Conservation (phyloP, 2,888 invertebrate species). For the Omphaloscelis lunosa region DNA sequence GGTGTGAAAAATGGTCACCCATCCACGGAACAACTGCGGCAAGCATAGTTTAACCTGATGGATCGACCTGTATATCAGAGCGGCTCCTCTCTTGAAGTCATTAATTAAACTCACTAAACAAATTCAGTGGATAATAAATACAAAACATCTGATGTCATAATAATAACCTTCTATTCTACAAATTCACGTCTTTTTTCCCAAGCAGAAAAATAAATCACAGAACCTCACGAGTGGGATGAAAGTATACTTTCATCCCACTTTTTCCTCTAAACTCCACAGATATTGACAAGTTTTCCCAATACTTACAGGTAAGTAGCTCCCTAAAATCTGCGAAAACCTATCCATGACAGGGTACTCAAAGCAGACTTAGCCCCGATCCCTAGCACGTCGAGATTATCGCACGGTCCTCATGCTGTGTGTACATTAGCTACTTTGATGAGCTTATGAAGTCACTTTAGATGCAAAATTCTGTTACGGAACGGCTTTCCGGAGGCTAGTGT, state of each 20-base stretch:
- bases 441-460: slow-evolving; percentile 71
- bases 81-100: too few relatives aligned
- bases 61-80: too few relatives aligned
- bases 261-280: background rate
- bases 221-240: too few relatives aligned
- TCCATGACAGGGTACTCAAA: slow-evolving; percentile 11
- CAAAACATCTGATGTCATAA: background rate
- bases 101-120: background rate
- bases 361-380: slow-evolving; percentile 23
- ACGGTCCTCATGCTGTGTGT: slow-evolving; percentile 50
- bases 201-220: background rate
- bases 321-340: slow-evolving; percentile 2
- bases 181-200: background rate
- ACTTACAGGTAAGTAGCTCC: background rate
- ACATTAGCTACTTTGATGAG: slow-evolving; percentile 73
- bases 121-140: background rate
- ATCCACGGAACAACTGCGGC: too few relatives aligned
- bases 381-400: slow-evolving; percentile 51
- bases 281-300: background rate
- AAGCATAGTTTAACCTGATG: too few relatives aligned
- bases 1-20: too few relatives aligned
- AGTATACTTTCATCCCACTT: too few relatives aligned
- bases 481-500: slow-evolving; percentile 58
- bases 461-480: slow-evolving; percentile 65
- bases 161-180: background rate